phyloP scores from a whole-genome alignment of 2,797 vertebrate species.

The Sternarchorhynchus goeldii region DNA sequence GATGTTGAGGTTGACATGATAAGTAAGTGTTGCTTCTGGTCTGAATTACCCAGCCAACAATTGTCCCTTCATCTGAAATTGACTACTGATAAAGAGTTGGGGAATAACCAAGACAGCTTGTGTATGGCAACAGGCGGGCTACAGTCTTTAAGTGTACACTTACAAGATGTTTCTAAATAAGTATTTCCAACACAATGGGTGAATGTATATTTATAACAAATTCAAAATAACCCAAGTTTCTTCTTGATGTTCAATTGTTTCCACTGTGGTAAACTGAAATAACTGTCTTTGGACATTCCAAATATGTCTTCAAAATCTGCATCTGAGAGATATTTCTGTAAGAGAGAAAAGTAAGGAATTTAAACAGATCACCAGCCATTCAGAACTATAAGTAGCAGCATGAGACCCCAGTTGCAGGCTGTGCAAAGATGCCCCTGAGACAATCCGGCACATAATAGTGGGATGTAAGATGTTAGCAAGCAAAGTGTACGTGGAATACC shows the following conservation, averaged over 20 bases:
- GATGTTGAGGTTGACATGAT: too few species aligned
- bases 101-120: too few species aligned
- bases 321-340: constrained; percentile 83
- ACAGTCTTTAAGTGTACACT: too few species aligned
- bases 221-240: constrained; percentile 81
- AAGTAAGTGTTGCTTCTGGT: too few species aligned
- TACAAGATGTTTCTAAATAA: too few species aligned
- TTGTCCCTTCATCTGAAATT: too few species aligned
- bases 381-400: neutral
- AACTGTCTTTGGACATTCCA: constrained; percentile 78
- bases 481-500: too few species aligned
- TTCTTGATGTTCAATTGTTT: constrained; percentile 86
- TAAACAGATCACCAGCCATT: neutral
- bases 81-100: too few species aligned
- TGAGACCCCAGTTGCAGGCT: neutral
- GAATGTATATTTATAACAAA: neutral
- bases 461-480: too few species aligned
- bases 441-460: too few species aligned
- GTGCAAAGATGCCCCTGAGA: too few species aligned
- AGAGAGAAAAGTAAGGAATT: constrained; percentile 33
- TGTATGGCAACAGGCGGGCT: neutral
- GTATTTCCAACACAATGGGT: neutral
- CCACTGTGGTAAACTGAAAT: constrained; percentile 78
- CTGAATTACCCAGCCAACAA: too few species aligned
- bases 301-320: constrained; percentile 78